These are phyloP conservation scores for Pampusana beccarii DNA, from an alignment of 2,113 vertebrate genomes.

Conservation along the genomic window DNA sequence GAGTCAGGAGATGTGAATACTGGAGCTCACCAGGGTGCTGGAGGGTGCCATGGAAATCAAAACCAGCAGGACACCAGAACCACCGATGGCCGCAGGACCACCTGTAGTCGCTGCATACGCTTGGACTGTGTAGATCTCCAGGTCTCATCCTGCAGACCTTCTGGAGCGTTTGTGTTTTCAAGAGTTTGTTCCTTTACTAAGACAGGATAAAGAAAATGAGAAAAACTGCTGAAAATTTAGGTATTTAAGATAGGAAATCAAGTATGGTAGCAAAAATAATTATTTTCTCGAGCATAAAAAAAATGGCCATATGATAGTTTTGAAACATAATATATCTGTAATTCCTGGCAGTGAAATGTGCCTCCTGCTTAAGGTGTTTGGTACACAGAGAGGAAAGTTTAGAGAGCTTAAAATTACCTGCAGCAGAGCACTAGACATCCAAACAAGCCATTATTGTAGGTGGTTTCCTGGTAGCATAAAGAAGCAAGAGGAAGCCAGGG, in stretches of 20 bases:
- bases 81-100: not conserved
- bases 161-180: not conserved
- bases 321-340: not conserved
- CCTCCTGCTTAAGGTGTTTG: not conserved
- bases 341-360: not conserved
- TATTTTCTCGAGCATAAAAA: not conserved
- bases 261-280: not conserved
- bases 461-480: conserved; percentile 46
- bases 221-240: not conserved
- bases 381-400: not conserved
- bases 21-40: not conserved
- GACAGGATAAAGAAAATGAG: not conserved
- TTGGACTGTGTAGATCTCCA: not conserved
- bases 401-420: not conserved
- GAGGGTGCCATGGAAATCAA: not conserved
- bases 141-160: not conserved
- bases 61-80: not conserved
- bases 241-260: not conserved
- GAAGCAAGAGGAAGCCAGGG: not conserved
- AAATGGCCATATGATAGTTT: not conserved
- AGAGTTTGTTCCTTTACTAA: not conserved
- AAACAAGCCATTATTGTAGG: not conserved
- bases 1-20: not conserved
- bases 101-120: accelerated
- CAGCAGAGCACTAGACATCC: not conserved